A percentile compares a stretch with the other conserved stretches of the same genome.
phyloP scores from a whole-genome alignment of 2,888 invertebrate genomes.

The Diadegma fenestrale region DNA sequence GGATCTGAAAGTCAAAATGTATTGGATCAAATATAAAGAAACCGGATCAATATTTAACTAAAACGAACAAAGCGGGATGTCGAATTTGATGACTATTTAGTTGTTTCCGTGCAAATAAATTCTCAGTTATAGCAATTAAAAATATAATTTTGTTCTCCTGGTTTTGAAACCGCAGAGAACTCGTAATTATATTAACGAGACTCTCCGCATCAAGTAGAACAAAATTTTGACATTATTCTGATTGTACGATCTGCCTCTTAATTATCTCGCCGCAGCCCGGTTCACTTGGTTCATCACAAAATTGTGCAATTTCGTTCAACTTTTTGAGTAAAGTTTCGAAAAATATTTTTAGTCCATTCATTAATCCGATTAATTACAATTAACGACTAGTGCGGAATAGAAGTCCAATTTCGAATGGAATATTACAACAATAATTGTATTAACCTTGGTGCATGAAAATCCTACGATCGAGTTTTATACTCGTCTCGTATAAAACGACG shows the following conservation, averaged over 20 bases:
- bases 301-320: too few relatives aligned
- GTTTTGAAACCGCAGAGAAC: not conserved
- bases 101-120: not conserved
- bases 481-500: conserved; percentile 37
- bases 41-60: not conserved
- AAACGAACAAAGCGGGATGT: not conserved
- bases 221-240: not conserved
- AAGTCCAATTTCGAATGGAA: conserved; percentile 9
- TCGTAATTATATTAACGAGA: not conserved
- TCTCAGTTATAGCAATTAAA: not conserved
- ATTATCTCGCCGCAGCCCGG: too few relatives aligned
- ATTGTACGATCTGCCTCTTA: not conserved
- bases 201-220: not conserved
- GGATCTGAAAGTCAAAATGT: not conserved
- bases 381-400: not conserved
- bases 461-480: conserved; percentile 27
- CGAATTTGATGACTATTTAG: not conserved
- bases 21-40: not conserved
- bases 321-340: not conserved
- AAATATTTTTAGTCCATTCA: not conserved
- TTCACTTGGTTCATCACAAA: too few relatives aligned
- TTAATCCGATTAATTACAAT: conserved; percentile 20
- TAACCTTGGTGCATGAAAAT: conserved; percentile 5
- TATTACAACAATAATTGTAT: conserved; percentile 22
- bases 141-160: not conserved